phyloP scores from a whole-genome alignment of 1,140 invertebrate genomes.

The Chelonus insularis region DNA sequence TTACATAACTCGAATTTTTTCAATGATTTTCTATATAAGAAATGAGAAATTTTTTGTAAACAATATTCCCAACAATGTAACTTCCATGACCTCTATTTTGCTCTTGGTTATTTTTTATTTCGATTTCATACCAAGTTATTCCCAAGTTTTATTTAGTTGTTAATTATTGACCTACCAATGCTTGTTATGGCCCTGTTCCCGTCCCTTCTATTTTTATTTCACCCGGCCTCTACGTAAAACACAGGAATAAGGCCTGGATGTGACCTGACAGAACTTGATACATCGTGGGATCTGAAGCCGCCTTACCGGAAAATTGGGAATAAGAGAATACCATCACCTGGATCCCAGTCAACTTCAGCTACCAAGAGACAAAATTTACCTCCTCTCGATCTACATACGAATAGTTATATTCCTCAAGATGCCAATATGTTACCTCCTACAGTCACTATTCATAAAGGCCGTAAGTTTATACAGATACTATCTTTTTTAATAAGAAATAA shows the following conservation, averaged over 20 bases:
- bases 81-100: too few species aligned
- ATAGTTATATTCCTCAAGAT: slow-evolving; percentile 64
- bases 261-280: slow-evolving; percentile 79
- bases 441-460: slow-evolving; percentile 62
- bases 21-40: too few species aligned
- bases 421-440: slow-evolving; percentile 62
- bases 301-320: slow-evolving; percentile 44
- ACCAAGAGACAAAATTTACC: slow-evolving; percentile 54
- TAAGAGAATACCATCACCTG: slow-evolving; percentile 51
- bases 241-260: slow-evolving; percentile 81
- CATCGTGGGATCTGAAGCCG: slow-evolving; percentile 56
- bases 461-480: slow-evolving; percentile 54
- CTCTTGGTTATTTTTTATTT: slow-evolving; percentile 2
- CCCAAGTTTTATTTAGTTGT: not conserved
- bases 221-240: slow-evolving; percentile 54
- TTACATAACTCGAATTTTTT: too few species aligned
- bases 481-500: too few species aligned
- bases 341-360: slow-evolving; percentile 40
- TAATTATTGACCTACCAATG: not conserved
- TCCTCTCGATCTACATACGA: slow-evolving; percentile 59
- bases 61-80: too few species aligned
- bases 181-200: slow-evolving; percentile 17
- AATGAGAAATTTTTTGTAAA: too few species aligned
- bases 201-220: slow-evolving; percentile 53
- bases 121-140: slow-evolving; percentile 18